Evolutionary conservation across 2,113 vertebrate species (phyloP).

Genomic region (Sylvietta virens): DNA sequence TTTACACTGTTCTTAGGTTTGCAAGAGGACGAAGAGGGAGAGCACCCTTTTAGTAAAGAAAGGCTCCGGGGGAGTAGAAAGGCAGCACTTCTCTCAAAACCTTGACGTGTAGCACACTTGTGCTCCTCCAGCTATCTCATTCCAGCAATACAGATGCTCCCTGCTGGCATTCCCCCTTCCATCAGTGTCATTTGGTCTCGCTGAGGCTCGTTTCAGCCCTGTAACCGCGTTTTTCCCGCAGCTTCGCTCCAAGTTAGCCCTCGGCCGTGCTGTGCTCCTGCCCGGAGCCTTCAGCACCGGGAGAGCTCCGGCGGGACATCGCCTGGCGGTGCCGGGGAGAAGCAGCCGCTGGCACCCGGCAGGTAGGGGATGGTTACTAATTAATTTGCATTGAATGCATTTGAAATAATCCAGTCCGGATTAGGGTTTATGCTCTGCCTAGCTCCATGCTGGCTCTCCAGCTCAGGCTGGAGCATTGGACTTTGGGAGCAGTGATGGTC

Average conservation of each 20-base stretch:
- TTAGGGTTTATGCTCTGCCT: not conserved
- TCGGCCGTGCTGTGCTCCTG: rapidly evolving
- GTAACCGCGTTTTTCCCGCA: not conserved
- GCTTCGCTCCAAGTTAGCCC: rapidly evolving
- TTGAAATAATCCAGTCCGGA: not conserved
- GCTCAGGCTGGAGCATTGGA: not conserved
- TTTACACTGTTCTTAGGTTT: not conserved
- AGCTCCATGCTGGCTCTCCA: not conserved
- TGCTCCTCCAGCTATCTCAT: not conserved
- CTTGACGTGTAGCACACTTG: rapidly evolving
- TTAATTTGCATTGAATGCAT: not conserved
- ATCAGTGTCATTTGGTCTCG: not conserved
- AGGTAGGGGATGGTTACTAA: not conserved
- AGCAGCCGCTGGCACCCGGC: not conserved
- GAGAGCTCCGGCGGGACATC: not conserved
- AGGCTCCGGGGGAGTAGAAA: not conserved
- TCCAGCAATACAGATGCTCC: not conserved
- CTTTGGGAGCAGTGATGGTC: not conserved
- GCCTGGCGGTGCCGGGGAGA: rapidly evolving
- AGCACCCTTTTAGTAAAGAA: not conserved
- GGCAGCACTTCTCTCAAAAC: not conserved
- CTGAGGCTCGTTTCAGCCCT: not conserved
- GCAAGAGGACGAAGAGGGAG: not conserved
- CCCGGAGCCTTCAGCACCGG: slow-evolving; percentile 9
- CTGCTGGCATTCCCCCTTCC: not conserved